These are phyloP conservation scores for Chelon labrosus DNA, from an alignment of 2,797 vertebrate species.

Conservation along the genomic window DNA sequence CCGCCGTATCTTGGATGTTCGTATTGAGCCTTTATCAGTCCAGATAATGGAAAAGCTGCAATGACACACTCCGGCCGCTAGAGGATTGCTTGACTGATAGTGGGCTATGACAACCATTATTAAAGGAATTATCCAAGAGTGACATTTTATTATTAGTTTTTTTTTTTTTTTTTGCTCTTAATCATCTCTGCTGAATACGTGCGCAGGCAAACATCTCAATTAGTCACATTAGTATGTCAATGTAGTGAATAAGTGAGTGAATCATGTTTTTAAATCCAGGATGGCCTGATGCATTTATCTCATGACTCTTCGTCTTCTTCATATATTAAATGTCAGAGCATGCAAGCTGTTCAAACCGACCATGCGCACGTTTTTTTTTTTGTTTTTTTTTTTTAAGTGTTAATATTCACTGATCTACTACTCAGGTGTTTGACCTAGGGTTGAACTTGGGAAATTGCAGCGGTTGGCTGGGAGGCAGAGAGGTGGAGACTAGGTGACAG, in stretches of 20 bases:
- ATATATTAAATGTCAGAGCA: constrained; percentile 74
- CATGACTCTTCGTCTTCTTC: constrained; percentile 57
- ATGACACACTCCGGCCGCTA: constrained; percentile 82
- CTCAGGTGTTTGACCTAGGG: constrained; percentile 71
- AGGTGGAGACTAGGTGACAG: constrained; percentile 63
- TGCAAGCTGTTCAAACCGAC: constrained; percentile 62
- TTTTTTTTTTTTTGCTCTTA: constrained; percentile 28
- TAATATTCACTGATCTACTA: constrained; percentile 41
- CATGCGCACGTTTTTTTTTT: constrained; percentile 16
- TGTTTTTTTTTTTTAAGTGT: neutral
- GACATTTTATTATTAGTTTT: constrained; percentile 41
- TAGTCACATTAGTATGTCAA: constrained; percentile 74
- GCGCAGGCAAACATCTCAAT: constrained; percentile 62
- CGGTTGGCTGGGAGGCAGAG: constrained; percentile 59
- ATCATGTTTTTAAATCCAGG: constrained; percentile 66
- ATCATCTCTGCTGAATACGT: constrained; percentile 49
- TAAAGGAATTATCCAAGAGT: constrained; percentile 70
- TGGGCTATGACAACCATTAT: constrained; percentile 67
- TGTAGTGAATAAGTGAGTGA: constrained; percentile 67
- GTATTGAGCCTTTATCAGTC: constrained; percentile 84
- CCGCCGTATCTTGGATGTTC: constrained; percentile 78
- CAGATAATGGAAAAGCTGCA: constrained; percentile 79
- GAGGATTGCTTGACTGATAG: constrained; percentile 79
- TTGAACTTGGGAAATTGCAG: constrained; percentile 77
- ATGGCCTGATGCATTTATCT: constrained; percentile 63